Evolutionary conservation across 1,140 invertebrate species (phyloP).

Genomic region (Bombyx mori): ASM3026992v2 NC_085107.1:13733001-13733500

Average conservation of each 20-base stretch:
- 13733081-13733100: background rate
- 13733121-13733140: background rate
- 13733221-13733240: background rate
- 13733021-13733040: background rate
- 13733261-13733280: background rate
- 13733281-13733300: conserved; percentile 3
- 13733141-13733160: background rate
- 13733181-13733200: background rate
- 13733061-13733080: background rate
- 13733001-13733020: background rate
- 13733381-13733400: too few species aligned
- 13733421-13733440: too few species aligned
- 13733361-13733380: background rate
- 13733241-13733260: background rate
- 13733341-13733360: background rate
- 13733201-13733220: background rate
- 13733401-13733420: too few species aligned
- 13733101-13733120: background rate
- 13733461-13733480: too few species aligned
- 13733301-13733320: background rate
- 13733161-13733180: background rate
- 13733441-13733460: too few species aligned
- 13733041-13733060: background rate
- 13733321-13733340: background rate
- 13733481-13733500: too few species aligned